Evolutionary conservation across 2,113 vertebrate species (phyloP).

Genomic region (Heloderma charlesbogerti): DNA sequence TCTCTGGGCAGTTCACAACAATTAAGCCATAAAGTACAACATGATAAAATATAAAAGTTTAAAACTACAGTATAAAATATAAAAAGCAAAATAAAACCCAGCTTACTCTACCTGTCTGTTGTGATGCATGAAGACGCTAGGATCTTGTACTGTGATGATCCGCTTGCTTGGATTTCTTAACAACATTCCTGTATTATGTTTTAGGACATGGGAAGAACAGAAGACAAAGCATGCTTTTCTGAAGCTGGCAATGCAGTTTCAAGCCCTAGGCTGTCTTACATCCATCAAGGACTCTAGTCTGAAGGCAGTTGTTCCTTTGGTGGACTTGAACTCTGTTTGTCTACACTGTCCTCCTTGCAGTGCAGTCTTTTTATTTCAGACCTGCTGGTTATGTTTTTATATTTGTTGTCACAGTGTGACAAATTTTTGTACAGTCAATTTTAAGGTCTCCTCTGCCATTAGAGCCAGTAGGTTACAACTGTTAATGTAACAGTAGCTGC

Average conservation of each 20-base stretch:
- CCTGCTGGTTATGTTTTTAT: slow-evolving; percentile 86
- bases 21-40: too few relatives aligned
- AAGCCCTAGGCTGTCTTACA: slow-evolving; percentile 72
- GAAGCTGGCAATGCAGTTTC: slow-evolving; percentile 71
- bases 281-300: slow-evolving; percentile 74
- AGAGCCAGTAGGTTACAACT: slow-evolving; percentile 88
- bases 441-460: slow-evolving; percentile 87
- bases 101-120: neutral
- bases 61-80: too few relatives aligned
- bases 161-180: slow-evolving; percentile 61
- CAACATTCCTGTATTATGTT: slow-evolving; percentile 70
- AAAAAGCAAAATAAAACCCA: too few relatives aligned
- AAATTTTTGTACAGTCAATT: slow-evolving; percentile 87
- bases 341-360: slow-evolving; percentile 85
- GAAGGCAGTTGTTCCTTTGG: slow-evolving; percentile 80
- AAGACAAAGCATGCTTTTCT: slow-evolving; percentile 99
- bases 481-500: slow-evolving; percentile 87
- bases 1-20: too few relatives aligned
- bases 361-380: slow-evolving; percentile 86
- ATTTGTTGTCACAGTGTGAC: slow-evolving; percentile 89
- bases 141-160: neutral
- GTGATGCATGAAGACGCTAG: accelerated
- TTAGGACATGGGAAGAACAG: slow-evolving; percentile 96
- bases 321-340: slow-evolving; percentile 83
- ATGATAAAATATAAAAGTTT: too few relatives aligned